Base-by-base conservation (phyloP, 2,797 vertebrate genomes). In the Oreochromis mossambicus region DNA sequence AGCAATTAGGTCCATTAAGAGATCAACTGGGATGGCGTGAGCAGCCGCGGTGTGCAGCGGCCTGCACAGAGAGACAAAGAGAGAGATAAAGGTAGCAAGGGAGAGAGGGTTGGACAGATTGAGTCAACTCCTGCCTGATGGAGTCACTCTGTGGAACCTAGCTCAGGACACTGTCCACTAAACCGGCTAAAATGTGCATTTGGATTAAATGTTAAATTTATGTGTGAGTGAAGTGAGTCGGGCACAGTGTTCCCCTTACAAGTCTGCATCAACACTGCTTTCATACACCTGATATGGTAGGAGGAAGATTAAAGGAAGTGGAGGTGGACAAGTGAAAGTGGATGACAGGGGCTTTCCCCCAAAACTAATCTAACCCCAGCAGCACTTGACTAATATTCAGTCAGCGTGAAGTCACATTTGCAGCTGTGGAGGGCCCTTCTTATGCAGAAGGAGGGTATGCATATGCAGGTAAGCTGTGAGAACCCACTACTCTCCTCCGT, bases 1-100 rank as follows among this genome's bases (percentile, higher is more conserved):
- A 94, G 91, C 91, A 93, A 94, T 95, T 93, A 93, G 87, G 91
- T 86, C 91, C 92, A 94, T 93, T 93, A 92, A 93, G 91, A 93
- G 94, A 93, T 94, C 91, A 91, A 88, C 90, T 61, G 87, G 88
- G 88, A 92, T 86, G 91, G 87, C 15, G 70, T 19, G 87, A 90
- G 87, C 83, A 77, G 91, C 80, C 86, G 29, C 34, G 84, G 81
- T 79, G 87, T 52, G 86, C 87, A 52, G 85, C 88, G 81, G 87
- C 86, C 81, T 68, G 70, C 21, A 34, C 75, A 41, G 77, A 77
- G 76, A 85, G 80, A 63, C 76, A 66, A 56, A 79, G 85, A 82
- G 81, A 70, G 86, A 80, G 81, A 81, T 70, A 79, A 80, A 91
- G 80, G 75, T 79, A 79, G 86, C 50, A 21, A 82, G 86, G 66